Evolutionary conservation across 1,140 invertebrate species (phyloP).

Genomic region (Euglossa dilemma): DNA sequence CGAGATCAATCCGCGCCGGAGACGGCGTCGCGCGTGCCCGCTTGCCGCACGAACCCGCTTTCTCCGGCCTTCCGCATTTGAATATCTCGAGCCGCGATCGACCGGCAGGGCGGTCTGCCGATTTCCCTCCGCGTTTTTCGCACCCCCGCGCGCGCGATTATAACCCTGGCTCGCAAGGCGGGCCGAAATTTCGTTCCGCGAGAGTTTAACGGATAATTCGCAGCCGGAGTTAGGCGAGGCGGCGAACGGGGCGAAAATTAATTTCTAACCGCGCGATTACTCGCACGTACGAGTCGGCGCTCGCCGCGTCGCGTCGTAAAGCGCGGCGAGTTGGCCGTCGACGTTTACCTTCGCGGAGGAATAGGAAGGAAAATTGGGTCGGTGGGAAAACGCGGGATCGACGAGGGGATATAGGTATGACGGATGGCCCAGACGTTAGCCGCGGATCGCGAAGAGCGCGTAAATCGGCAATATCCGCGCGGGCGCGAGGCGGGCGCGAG

Average conservation of each 20-base stretch:
- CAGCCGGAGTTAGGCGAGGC: background rate
- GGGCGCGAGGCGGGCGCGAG: background rate
- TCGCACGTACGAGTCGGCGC: too few relatives aligned
- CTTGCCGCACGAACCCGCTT: background rate
- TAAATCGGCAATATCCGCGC: slow-evolving; percentile 23
- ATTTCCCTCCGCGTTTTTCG: slow-evolving; percentile 12
- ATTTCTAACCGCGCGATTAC: background rate
- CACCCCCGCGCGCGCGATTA: background rate
- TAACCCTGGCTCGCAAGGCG: too few relatives aligned
- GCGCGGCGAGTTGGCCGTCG: background rate
- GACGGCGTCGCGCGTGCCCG: background rate
- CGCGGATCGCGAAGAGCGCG: background rate
- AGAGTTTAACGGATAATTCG: background rate
- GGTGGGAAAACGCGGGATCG: background rate
- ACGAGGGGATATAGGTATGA: background rate
- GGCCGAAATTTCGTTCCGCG: background rate
- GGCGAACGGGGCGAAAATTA: background rate
- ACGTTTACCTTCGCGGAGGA: background rate
- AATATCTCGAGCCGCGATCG: slow-evolving; percentile 7
- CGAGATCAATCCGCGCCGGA: slow-evolving; percentile 41
- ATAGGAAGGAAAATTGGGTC: background rate
- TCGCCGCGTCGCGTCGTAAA: background rate
- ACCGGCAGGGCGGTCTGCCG: background rate
- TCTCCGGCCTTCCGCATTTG: background rate
- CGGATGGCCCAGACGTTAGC: background rate